Base-by-base conservation (phyloP, 1,140 invertebrate genomes). In the Eubasilissa regina region DNA sequence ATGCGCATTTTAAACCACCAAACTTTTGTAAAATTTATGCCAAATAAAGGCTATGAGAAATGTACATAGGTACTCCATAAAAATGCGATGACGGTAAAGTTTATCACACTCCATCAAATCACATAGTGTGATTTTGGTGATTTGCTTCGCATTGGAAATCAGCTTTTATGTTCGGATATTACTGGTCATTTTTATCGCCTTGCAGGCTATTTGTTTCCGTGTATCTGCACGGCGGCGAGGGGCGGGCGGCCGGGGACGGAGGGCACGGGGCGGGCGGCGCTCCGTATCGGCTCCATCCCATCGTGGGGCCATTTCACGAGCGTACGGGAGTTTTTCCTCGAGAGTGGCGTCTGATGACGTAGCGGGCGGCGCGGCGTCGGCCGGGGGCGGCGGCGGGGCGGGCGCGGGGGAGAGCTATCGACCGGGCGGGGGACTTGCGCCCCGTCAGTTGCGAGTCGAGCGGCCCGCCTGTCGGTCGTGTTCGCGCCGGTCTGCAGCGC, bases 301-400 rank as follows among this genome's bases (percentile, higher is more conserved):
- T 60, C 73, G 73, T 47, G 47, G 73, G n/a, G 73, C 73, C 73
- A 75, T 75, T 75, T 75, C 73, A 75, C 73, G 73, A 75, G 53
- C 72, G 72, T 74, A 74, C 55, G 55, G 53, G 72, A 75, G 73
- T 75, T 75, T 75, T 75, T 75, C 73, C 47, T 62, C 56, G 56
- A 75, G 73, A 75, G 73, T 62, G 73, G 73, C 73, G 73, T 75
- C 73, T 75, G 73, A 75, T 75, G 73, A 75, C 73, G 73, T 75
- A 73, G 70, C 70, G 70, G 51, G 70, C 70, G 70, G 47, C 70
- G 70, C 17, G 62, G 35, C 62, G n/a, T n/a, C n/a, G 48, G 17
- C 10, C 47, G 47, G 15, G n/a, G 45, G 70, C 48, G 70, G 17
- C 15, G 48, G 25, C 4, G 55, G 15, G 55, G 72, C 43, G 73